A percentile compares a stretch with the other conserved stretches of the same genome.
Evolutionary conservation across 1,140 invertebrate genomes (phyloP).

Genomic region (Globodera ellingtonae): DNA sequence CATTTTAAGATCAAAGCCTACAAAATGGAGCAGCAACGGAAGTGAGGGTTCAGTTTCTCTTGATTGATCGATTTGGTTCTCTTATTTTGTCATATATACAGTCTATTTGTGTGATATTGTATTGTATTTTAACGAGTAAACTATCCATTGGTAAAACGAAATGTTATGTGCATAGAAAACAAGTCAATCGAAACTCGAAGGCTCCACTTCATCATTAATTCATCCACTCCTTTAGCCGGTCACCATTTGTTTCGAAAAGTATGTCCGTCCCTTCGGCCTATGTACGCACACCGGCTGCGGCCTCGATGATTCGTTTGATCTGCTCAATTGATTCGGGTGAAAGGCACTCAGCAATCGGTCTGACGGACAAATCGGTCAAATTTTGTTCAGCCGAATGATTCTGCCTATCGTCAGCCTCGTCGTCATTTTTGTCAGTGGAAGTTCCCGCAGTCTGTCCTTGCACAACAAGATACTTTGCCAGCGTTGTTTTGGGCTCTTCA

Average conservation of each 20-base stretch:
- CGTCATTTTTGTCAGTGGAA: neutral
- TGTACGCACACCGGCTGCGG: neutral
- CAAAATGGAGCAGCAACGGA: neutral
- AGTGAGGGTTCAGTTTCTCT: neutral
- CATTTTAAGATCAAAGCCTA: neutral
- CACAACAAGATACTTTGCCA: neutral
- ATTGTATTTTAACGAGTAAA: too few relatives aligned
- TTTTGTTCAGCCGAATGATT: neutral
- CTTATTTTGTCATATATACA: too few relatives aligned
- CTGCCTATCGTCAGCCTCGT: neutral
- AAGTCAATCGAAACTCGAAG: too few relatives aligned
- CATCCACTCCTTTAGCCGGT: too few relatives aligned
- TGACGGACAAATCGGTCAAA: neutral
- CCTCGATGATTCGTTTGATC: neutral
- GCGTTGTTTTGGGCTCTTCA: neutral
- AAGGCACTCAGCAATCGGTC: neutral
- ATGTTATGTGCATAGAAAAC: too few relatives aligned
- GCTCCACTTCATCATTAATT: too few relatives aligned
- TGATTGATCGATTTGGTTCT: too few relatives aligned
- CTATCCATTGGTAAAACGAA: too few relatives aligned
- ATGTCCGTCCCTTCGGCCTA: neutral
- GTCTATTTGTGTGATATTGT: too few relatives aligned
- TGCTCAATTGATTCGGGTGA: neutral
- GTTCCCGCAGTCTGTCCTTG: neutral
- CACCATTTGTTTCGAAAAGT: too few relatives aligned